Evolutionary conservation across 2,888 invertebrate genomes (phyloP).

Genomic region (Scaptodrosophila latifasciaeformis): DNA sequence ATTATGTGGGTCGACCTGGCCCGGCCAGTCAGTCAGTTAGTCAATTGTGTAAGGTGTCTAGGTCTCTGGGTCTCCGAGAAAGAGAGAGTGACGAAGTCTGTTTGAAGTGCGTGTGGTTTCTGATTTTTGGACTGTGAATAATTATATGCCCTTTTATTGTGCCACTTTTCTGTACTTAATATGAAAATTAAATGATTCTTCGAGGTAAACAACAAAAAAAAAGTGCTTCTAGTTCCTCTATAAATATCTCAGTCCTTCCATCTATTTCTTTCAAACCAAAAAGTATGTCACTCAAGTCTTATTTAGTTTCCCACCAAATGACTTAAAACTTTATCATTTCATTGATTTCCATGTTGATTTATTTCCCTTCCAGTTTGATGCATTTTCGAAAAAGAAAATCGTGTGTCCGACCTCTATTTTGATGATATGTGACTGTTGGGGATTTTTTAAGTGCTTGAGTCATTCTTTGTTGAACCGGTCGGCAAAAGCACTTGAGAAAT

Average conservation of each 20-base stretch:
- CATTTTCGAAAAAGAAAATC: slow-evolving; percentile 24
- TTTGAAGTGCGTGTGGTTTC: slow-evolving; percentile 29
- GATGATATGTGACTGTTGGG: slow-evolving; percentile 37
- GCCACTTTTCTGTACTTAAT: too few relatives aligned
- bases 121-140: slow-evolving; percentile 62
- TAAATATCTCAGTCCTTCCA: too few relatives aligned
- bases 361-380: slow-evolving; percentile 31
- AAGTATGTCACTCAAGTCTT: too few relatives aligned
- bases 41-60: slow-evolving; percentile 48
- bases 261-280: too few relatives aligned
- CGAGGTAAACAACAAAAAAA: too few relatives aligned
- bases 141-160: too few relatives aligned
- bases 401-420: slow-evolving; percentile 18
- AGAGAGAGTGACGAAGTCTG: slow-evolving; percentile 7
- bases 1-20: slow-evolving; percentile 39
- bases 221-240: slow-evolving; percentile 4
- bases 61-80: slow-evolving; percentile 22
- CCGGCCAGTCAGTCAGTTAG: slow-evolving; percentile 20
- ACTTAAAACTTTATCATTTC: too few relatives aligned
- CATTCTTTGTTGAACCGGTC: slow-evolving; percentile 40
- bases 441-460: background rate
- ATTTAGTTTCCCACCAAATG: too few relatives aligned
- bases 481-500: slow-evolving; percentile 27
- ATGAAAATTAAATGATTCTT: too few relatives aligned
- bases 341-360: slow-evolving; percentile 41